Conservation (phyloP, 2,113 vertebrate species). For the Cichladusa arquata region DNA sequence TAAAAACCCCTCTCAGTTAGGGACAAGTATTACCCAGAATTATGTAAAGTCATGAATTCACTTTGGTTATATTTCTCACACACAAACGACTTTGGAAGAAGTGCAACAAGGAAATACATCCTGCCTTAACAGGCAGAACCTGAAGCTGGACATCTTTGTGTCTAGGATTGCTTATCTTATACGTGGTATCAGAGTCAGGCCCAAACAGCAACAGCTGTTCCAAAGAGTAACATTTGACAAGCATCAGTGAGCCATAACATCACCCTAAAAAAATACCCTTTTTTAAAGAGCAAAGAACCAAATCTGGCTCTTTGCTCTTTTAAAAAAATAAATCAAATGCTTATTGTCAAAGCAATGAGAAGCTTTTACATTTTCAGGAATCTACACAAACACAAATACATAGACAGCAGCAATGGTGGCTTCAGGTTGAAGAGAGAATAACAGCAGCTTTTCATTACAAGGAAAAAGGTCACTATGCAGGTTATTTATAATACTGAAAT, state of each 20-base stretch:
- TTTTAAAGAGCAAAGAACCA: neutral
- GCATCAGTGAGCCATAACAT: neutral
- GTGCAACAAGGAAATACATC: neutral
- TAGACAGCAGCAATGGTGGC: neutral
- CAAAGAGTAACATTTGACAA: neutral
- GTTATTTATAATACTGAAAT: conserved; percentile 55
- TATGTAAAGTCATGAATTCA: neutral
- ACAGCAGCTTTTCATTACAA: neutral
- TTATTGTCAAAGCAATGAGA: neutral
- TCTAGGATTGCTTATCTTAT: neutral
- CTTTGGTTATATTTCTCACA: neutral
- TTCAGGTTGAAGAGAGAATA: neutral
- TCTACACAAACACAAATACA: neutral
- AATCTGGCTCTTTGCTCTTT: neutral
- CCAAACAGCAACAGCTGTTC: neutral
- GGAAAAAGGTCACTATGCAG: conserved; percentile 46
- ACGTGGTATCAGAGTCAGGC: neutral
- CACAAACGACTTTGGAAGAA: neutral
- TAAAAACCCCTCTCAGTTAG: neutral
- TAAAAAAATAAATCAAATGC: neutral
- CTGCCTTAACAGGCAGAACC: neutral
- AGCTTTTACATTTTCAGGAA: conserved; percentile 29
- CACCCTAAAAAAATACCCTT: neutral
- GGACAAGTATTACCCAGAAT: neutral
- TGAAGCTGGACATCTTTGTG: neutral